Conservation (phyloP, 2,888 invertebrate genomes). For the Orchesella flavescens region DNA sequence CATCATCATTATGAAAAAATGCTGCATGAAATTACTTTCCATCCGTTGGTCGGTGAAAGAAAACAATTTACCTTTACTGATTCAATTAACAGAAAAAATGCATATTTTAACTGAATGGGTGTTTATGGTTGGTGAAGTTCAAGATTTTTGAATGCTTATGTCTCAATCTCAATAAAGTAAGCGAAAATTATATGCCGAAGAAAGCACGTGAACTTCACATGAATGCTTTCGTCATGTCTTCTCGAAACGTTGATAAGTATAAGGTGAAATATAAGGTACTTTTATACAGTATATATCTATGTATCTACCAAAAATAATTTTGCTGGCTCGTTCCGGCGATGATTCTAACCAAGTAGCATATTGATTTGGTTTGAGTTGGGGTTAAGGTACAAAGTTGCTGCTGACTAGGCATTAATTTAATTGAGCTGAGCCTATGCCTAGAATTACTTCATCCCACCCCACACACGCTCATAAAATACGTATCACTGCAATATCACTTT, state of each 20-base stretch:
- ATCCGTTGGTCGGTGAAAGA: background rate
- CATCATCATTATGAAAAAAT: too few species aligned
- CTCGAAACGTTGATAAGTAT: background rate
- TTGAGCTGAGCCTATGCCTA: background rate
- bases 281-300: too few species aligned
- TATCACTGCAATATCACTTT: too few species aligned
- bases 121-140: too few species aligned
- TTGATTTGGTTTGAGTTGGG: background rate
- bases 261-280: background rate
- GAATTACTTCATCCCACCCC: too few species aligned
- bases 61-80: background rate
- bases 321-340: too few species aligned
- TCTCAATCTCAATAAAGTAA: background rate
- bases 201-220: slow-evolving; percentile 45
- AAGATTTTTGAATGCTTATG: too few species aligned
- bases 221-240: background rate
- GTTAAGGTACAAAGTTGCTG: background rate
- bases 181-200: background rate
- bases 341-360: background rate
- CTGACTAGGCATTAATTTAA: slow-evolving; percentile 5
- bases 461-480: too few species aligned
- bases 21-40: background rate
- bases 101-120: too few species aligned
- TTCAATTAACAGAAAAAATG: too few species aligned
- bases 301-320: too few species aligned